Base-by-base conservation (phyloP, 1,140 invertebrate species). In the Maniola jurtina region DNA sequence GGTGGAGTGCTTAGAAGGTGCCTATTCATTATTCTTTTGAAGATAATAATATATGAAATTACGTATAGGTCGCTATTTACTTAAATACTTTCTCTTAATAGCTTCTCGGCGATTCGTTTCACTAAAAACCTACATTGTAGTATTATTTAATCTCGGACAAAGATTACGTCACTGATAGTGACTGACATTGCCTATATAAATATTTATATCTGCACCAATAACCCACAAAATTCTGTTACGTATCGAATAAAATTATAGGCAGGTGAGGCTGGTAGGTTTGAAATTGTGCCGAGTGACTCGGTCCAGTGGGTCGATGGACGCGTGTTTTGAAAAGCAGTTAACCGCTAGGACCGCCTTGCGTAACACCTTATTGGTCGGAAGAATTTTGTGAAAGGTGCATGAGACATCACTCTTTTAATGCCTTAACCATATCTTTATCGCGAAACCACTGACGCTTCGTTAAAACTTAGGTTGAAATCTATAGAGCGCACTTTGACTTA, bases 161-260 rank as follows among this genome's bases (percentile, higher is more conserved):
- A 5, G 8, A 47, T 59, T 59, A 59, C 45, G n/a, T 48, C 58
- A 48, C 45, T 10, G 11, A 40, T 48, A 48, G 45, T 34, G 16
- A 60, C 33, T 25, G 35, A 16, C 45, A 35, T 48, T 25, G 47
- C 15, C 11, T 35, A 60, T 15, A 61, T 61, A 52, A 61, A 61
- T 61, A 61, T 61, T 52, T 47, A 61, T 52, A 52, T 34, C 35
- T 40, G 50, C 45, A 52, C 33, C 14, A 61, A 14, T 61, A 50
- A 61, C 60, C 60, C 33, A 61, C 34, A 52, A 52, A 40, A n/a
- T 35, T 54, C 7, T 25, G 60, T 61, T 61, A 61, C 60, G 60
- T 61, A 52, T 52, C 45, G n/a, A 11, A 48, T 50, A 35, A 16
- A 61, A 52, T 52, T 52, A 52, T 61, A 61, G 35, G 48, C 38